phyloP scores from a whole-genome alignment of 2,888 invertebrate species.

The Tachina lurida region DNA sequence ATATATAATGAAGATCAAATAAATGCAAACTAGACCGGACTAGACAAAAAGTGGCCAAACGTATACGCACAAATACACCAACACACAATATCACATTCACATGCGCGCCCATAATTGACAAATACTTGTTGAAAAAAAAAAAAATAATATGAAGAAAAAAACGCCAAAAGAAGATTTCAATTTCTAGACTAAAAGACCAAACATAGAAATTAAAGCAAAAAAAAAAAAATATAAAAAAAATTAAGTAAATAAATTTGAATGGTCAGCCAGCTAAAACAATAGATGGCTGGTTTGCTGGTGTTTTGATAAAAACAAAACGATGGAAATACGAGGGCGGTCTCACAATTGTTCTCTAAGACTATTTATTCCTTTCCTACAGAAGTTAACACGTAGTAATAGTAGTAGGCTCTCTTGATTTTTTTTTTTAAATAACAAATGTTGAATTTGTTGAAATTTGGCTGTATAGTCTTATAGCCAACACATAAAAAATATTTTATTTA shows the following conservation, averaged over 20 bases:
- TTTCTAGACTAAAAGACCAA: conserved; percentile 43
- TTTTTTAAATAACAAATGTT: too few species aligned
- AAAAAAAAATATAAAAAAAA: background rate
- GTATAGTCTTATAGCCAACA: too few species aligned
- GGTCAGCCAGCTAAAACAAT: conserved; percentile 57
- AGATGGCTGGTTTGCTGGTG: conserved; percentile 31
- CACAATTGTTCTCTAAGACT: background rate
- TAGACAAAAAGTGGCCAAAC: conserved; percentile 47
- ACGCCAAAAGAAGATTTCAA: conserved; percentile 47
- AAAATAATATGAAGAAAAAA: background rate
- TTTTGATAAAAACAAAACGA: background rate
- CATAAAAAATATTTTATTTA: too few species aligned
- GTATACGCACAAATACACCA: conserved; percentile 10
- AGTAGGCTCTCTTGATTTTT: too few species aligned
- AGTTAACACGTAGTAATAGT: too few species aligned
- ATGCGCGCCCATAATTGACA: background rate
- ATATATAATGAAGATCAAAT: conserved; percentile 55
- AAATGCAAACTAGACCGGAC: conserved; percentile 46
- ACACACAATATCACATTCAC: conserved; percentile 15
- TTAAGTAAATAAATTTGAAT: conserved; percentile 35
- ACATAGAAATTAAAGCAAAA: background rate
- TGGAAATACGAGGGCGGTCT: background rate
- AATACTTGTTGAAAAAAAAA: background rate
- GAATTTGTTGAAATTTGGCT: too few species aligned
- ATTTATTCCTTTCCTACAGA: too few species aligned